Base-by-base conservation (phyloP, 2,113 vertebrate genomes). In the Acanthochromis polyacanthus region DNA sequence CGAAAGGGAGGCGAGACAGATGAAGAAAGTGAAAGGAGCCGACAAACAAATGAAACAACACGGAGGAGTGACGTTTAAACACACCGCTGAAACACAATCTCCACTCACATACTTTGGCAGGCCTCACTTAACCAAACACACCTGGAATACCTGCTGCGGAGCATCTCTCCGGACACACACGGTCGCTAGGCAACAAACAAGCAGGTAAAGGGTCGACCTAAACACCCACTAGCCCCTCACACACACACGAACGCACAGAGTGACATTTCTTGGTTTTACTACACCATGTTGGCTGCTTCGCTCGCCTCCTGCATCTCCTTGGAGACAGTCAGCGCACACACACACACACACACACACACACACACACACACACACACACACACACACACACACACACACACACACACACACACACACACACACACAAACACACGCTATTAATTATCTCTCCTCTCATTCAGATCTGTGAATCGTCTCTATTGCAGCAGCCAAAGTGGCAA, bases 231-330 rank as follows among this genome's bases (percentile, higher is more conserved):
- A 36, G 32, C 7, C 32, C 32, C 63, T 57, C 57, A 68, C 36
- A 30, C 23, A 60, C 56, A 69, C 57, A 65, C 62, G 66, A 62
- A 69, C 63, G 57, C 48, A 75, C 10, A 71, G n/a, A 52, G 38
- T 74, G 83, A 72, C 70, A 75, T 73, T 71, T 79, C 45, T 71
- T 68, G 59, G 72, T 75, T 71, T 83, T 78, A 75, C 86, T 81
- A 78, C 69, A 48, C 71, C 77, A 75, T 52, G 78, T 12, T 73
- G 82, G 75, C 87, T 85, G 84, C 73, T 87, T 83, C 52, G 56
- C 65, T 78, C 12, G 55, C 75, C 78, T 84, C 76, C 80, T 78
- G 78, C 55, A 80, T 91, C 89, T 87, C 91, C 89, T 75, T 88
- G 85, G 89, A 92, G 91, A 91, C 72, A 3, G 72, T 56, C 61